Evolutionary conservation across 1,140 invertebrate genomes (phyloP).

Genomic region (Adelges cooleyi): DNA sequence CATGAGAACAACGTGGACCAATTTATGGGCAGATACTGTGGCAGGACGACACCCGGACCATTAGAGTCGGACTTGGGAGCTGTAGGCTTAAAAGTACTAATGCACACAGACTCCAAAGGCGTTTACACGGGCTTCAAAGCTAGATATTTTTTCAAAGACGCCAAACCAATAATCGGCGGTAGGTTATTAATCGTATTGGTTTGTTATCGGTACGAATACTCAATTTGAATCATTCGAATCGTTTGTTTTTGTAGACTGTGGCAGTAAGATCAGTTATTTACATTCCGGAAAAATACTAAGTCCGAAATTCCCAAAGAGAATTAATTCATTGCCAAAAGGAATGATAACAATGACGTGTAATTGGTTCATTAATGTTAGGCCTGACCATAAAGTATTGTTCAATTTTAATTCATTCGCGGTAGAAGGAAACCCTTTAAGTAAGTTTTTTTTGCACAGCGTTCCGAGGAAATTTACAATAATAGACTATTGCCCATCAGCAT

Average conservation of each 20-base stretch:
- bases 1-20: constrained; percentile 65
- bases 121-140: constrained; percentile 86
- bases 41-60: constrained; percentile 71
- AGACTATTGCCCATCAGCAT: background rate
- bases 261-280: constrained; percentile 72
- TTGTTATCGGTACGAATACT: too few species aligned
- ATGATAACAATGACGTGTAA: constrained; percentile 74
- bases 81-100: constrained; percentile 64
- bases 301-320: constrained; percentile 75
- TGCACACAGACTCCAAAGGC: constrained; percentile 69
- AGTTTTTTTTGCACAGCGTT: too few species aligned
- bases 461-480: background rate
- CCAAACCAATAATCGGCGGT: constrained; percentile 74
- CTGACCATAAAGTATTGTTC: constrained; percentile 70
- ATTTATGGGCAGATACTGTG: constrained; percentile 75
- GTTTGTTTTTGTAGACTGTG: constrained; percentile 54
- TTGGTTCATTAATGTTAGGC: constrained; percentile 77
- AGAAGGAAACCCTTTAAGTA: constrained; percentile 75
- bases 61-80: constrained; percentile 78
- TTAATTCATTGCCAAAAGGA: constrained; percentile 61
- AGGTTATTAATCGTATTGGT: too few species aligned
- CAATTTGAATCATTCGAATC: background rate
- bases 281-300: constrained; percentile 62
- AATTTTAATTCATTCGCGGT: constrained; percentile 78
- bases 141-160: constrained; percentile 73